These are phyloP conservation scores for Conger conger DNA, from an alignment of 2,113 vertebrate species.

Conservation along the genomic window DNA sequence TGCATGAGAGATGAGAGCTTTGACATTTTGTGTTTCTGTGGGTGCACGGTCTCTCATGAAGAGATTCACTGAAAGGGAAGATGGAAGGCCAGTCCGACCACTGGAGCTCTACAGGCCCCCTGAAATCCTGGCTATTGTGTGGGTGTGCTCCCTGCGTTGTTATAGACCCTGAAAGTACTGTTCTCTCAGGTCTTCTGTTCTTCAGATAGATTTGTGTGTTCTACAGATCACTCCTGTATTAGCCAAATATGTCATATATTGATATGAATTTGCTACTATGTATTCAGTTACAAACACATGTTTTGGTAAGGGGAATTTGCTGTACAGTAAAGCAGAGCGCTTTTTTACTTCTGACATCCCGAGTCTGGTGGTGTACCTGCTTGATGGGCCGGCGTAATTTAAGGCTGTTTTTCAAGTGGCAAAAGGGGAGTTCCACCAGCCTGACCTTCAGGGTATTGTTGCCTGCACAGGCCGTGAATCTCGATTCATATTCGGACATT, in stretches of 20 bases:
- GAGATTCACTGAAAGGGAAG: conserved; percentile 28
- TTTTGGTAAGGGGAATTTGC: not conserved
- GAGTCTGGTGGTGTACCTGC: conserved; percentile 16
- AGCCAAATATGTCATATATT: not conserved
- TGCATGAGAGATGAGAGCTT: conserved; percentile 15
- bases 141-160: conserved; percentile 36
- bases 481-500: conserved; percentile 2
- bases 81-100: conserved; percentile 23
- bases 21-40: conserved; percentile 26
- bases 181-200: conserved; percentile 13
- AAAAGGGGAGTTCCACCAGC: conserved; percentile 1
- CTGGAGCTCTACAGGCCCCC: conserved; percentile 22
- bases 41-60: conserved; percentile 19
- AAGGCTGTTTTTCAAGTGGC: conserved; percentile 19
- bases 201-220: not conserved
- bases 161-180: conserved; percentile 25
- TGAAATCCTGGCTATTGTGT: conserved; percentile 41
- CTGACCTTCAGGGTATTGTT: conserved; percentile 14
- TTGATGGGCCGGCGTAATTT: conserved; percentile 18
- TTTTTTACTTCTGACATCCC: conserved; percentile 19
- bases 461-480: conserved; percentile 8
- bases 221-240: not conserved
- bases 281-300: not conserved
- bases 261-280: not conserved
- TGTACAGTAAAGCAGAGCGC: not conserved